Conservation (phyloP, 1,140 invertebrate genomes). For the Amphibalanus amphitrite region DNA sequence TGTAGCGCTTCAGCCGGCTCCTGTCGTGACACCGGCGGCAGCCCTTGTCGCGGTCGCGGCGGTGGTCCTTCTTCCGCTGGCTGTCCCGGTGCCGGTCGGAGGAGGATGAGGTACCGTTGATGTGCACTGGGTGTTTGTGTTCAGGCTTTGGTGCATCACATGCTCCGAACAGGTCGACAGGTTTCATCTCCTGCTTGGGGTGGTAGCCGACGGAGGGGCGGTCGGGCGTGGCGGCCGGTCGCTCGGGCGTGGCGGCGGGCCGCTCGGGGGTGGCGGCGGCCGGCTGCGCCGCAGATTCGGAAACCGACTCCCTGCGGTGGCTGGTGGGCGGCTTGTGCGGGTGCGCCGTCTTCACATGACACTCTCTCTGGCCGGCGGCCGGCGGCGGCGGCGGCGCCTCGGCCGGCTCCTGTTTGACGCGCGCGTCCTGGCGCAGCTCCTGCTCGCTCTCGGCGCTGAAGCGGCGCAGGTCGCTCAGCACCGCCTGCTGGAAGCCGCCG, state of each 20-base stretch:
- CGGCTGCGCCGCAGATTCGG: neutral
- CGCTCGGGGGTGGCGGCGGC: no score
- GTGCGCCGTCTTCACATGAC: neutral
- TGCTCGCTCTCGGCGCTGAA: neutral
- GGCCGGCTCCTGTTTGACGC: neutral
- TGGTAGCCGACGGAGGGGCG: neutral
- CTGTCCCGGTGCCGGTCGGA: neutral
- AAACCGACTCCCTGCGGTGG: neutral
- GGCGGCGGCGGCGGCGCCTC: no score
- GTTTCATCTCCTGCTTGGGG: neutral
- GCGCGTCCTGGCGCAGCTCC: neutral
- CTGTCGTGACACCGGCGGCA: conserved; percentile 21
- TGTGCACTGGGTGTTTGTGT: neutral
- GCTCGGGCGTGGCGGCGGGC: no score
- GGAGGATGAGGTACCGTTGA: neutral
- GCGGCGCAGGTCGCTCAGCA: neutral
- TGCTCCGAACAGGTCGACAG: neutral
- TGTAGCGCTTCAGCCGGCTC: conserved; percentile 32
- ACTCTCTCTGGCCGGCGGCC: neutral
- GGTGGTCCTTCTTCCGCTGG: neutral
- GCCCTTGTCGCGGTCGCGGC: neutral
- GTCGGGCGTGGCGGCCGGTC: neutral
- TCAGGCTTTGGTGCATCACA: neutral
- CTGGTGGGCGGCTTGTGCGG: neutral
- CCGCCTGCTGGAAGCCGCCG: neutral